A percentile compares a stretch with the other conserved stretches of the same genome.
phyloP scores from a whole-genome alignment of 2,888 invertebrate species.

The Sinotaia quadrata region DNA sequence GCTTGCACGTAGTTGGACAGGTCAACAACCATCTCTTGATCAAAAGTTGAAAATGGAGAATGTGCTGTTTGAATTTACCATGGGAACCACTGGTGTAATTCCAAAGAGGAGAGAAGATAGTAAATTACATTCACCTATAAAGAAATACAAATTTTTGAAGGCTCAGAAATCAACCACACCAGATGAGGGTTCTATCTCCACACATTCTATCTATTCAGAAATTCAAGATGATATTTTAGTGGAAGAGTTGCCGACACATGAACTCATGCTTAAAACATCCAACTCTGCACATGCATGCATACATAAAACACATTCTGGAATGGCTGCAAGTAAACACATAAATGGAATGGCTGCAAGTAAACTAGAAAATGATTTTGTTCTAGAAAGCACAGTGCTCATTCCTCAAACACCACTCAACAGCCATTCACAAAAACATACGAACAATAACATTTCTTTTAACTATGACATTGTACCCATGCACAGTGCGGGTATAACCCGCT shows the following conservation, averaged over 20 bases:
- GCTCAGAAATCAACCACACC: not conserved
- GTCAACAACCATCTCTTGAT: not conserved
- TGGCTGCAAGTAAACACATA: too few relatives aligned
- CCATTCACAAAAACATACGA: not conserved
- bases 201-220: constrained; percentile 52
- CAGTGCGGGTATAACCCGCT: constrained; percentile 63
- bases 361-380: not conserved
- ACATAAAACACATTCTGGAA: too few relatives aligned
- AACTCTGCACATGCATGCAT: too few relatives aligned
- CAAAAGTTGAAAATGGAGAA: constrained; percentile 14
- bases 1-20: constrained; percentile 3
- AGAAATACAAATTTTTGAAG: constrained; percentile 13
- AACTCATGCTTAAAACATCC: constrained; percentile 49
- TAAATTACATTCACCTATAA: not conserved
- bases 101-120: constrained; percentile 35
- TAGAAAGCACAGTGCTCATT: constrained; percentile 20
- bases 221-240: constrained; percentile 61
- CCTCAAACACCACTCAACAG: constrained; percentile 18
- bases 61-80: constrained; percentile 60
- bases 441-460: constrained; percentile 33
- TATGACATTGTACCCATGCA: constrained; percentile 60
- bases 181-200: not conserved
- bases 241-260: constrained; percentile 59
- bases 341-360: not conserved
- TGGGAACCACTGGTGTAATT: constrained; percentile 62